Percentiles rank a stretch among this genome's conserved stretches.
phyloP scores from a whole-genome alignment of 1,140 invertebrate genomes.

The Drosophila kikkawai region DNA sequence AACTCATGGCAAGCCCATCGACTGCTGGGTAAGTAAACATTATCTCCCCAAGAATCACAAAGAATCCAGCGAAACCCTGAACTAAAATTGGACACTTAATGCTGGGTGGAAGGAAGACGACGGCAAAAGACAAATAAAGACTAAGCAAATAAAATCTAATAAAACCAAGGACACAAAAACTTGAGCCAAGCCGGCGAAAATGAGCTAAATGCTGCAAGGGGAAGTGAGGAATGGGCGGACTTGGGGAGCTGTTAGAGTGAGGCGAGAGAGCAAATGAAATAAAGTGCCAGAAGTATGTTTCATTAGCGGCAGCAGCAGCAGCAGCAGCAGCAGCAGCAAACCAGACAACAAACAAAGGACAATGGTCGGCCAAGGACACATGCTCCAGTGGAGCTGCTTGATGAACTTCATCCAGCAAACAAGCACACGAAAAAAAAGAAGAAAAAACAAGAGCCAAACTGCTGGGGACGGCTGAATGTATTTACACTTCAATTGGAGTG shows the following conservation, averaged over 20 bases:
- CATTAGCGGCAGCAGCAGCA: conserved; percentile 72
- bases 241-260: conserved; percentile 6
- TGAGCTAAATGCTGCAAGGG: conserved; percentile 58
- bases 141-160: conserved; percentile 83
- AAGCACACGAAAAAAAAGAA: conserved; percentile 3
- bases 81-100: conserved; percentile 74
- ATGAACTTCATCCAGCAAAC: conserved; percentile 43
- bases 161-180: conserved; percentile 73
- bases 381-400: conserved; percentile 39
- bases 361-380: conserved; percentile 63
- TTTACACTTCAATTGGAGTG: conserved; percentile 9
- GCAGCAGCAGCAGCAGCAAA: conserved; percentile 57
- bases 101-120: conserved; percentile 36
- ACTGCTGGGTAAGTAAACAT: conserved; percentile 36
- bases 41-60: conserved; percentile 37
- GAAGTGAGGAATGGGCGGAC: background rate
- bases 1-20: background rate
- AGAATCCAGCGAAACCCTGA: conserved; percentile 13
- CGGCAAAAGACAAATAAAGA: conserved; percentile 76
- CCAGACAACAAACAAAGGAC: conserved; percentile 68
- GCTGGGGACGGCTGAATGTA: conserved; percentile 2
- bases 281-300: conserved; percentile 77
- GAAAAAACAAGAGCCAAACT: conserved; percentile 15
- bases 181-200: conserved; percentile 60
- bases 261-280: conserved; percentile 71